Evolutionary conservation across 1,140 invertebrate genomes (phyloP).

Genomic region (Stegodyphus dumicola): DNA sequence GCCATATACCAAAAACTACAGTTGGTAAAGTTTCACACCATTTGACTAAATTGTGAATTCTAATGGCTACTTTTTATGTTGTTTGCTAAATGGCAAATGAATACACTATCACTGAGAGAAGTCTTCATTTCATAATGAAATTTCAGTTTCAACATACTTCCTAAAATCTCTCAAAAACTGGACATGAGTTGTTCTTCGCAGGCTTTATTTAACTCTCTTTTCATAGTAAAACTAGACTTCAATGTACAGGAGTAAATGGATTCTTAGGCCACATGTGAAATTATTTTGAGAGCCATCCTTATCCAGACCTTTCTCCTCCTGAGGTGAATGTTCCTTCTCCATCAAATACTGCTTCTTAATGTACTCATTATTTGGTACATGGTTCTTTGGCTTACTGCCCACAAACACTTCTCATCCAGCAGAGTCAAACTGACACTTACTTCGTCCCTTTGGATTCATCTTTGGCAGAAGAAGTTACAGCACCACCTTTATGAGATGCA

Average conservation of each 20-base stretch:
- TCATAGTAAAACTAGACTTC: slow-evolving; percentile 90
- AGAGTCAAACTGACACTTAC: neutral
- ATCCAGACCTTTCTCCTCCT: slow-evolving; percentile 15
- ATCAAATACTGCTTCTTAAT: slow-evolving; percentile 13
- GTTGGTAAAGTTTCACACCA: too few relatives aligned
- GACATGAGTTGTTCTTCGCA: slow-evolving; percentile 88
- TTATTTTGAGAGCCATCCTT: slow-evolving; percentile 12
- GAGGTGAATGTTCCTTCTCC: slow-evolving; percentile 1
- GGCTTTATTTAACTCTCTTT: slow-evolving; percentile 88
- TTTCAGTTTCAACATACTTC: slow-evolving; percentile 87
- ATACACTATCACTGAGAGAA: slow-evolving; percentile 88
- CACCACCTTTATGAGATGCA: too few relatives aligned
- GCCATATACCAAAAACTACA: too few relatives aligned
- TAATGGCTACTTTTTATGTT: slow-evolving; percentile 74
- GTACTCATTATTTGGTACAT: slow-evolving; percentile 13
- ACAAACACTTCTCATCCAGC: neutral
- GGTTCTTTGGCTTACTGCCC: slow-evolving; percentile 35
- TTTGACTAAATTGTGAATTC: too few relatives aligned
- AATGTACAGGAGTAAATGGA: slow-evolving; percentile 27
- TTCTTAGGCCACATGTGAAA: slow-evolving; percentile 48
- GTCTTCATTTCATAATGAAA: slow-evolving; percentile 88
- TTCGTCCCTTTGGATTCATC: slow-evolving; percentile 7
- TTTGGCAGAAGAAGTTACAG: neutral
- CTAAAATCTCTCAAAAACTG: slow-evolving; percentile 86
- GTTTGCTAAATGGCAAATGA: slow-evolving; percentile 93